A percentile compares a stretch with the other conserved stretches of the same genome.
Evolutionary conservation across 1,140 invertebrate species (phyloP).

Genomic region (Polypedilum vanderplanki): DNA sequence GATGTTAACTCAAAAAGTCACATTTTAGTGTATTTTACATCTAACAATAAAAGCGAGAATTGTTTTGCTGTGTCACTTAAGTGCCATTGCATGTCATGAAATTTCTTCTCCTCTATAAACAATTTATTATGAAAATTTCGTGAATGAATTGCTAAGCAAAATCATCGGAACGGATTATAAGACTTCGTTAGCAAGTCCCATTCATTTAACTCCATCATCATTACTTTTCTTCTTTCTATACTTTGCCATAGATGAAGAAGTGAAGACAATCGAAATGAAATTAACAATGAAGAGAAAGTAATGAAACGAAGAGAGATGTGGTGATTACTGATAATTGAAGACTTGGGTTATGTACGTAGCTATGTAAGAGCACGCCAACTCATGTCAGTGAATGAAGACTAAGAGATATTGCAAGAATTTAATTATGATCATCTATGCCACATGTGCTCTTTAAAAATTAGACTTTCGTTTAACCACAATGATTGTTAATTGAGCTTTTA

Average conservation of each 20-base stretch:
- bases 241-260: too few relatives aligned
- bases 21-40: too few relatives aligned
- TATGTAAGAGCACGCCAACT: not conserved
- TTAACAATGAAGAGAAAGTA: slow-evolving; percentile 7
- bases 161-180: not conserved
- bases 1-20: not conserved
- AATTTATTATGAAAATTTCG: not conserved
- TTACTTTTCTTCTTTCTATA: not conserved
- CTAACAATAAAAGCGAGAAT: not conserved
- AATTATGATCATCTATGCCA: not conserved
- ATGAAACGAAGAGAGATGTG: not conserved
- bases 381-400: not conserved
- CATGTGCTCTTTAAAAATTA: not conserved
- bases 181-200: too few relatives aligned
- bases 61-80: not conserved
- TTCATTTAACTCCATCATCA: not conserved
- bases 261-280: slow-evolving; percentile 5
- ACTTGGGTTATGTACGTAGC: not conserved
- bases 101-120: not conserved
- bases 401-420: not conserved
- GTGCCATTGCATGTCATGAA: slow-evolving; percentile 1
- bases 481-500: not conserved
- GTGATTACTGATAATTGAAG: slow-evolving; percentile 11
- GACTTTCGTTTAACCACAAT: not conserved
- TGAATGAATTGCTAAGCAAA: not conserved